phyloP scores from a whole-genome alignment of 2,113 vertebrate genomes.

The Engystomops pustulosus region DNA sequence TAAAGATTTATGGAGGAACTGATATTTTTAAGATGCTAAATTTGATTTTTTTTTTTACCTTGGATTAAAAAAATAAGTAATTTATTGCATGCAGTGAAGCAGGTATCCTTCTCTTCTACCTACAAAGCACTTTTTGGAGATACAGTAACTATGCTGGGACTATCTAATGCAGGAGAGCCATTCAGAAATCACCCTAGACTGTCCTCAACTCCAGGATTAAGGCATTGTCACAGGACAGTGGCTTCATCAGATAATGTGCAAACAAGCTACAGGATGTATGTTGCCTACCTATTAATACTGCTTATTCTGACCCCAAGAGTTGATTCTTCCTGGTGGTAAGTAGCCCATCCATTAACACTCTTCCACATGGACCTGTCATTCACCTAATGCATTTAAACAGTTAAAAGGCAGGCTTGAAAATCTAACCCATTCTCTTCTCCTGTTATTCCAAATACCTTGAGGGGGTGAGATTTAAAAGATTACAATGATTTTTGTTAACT shows the following conservation, averaged over 20 bases:
- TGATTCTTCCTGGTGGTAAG: constrained; percentile 96
- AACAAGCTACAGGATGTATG: constrained; percentile 78
- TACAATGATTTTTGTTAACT: constrained; percentile 11
- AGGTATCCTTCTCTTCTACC: not conserved
- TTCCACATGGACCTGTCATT: constrained; percentile 31
- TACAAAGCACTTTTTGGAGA: constrained; percentile 54
- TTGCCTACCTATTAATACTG: constrained; percentile 81
- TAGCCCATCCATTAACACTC: constrained; percentile 29
- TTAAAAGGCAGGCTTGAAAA: constrained; percentile 41
- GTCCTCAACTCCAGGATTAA: constrained; percentile 71
- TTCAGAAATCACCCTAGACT: constrained; percentile 65
- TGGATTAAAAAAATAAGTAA: not conserved
- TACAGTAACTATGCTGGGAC: constrained; percentile 74
- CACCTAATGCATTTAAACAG: constrained; percentile 36
- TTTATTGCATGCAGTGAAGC: not conserved
- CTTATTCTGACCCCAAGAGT: constrained; percentile 88
- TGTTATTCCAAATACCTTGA: constrained; percentile 25
- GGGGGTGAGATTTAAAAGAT: constrained; percentile 42
- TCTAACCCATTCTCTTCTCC: not conserved
- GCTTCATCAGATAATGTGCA: constrained; percentile 69
- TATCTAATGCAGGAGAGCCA: constrained; percentile 73
- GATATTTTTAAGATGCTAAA: not conserved
- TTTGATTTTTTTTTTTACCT: not conserved
- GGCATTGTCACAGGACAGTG: constrained; percentile 70
- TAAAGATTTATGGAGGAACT: constrained; percentile 6